phyloP scores from a whole-genome alignment of 2,113 vertebrate species.

The Gadus chalcogrammus region DNA sequence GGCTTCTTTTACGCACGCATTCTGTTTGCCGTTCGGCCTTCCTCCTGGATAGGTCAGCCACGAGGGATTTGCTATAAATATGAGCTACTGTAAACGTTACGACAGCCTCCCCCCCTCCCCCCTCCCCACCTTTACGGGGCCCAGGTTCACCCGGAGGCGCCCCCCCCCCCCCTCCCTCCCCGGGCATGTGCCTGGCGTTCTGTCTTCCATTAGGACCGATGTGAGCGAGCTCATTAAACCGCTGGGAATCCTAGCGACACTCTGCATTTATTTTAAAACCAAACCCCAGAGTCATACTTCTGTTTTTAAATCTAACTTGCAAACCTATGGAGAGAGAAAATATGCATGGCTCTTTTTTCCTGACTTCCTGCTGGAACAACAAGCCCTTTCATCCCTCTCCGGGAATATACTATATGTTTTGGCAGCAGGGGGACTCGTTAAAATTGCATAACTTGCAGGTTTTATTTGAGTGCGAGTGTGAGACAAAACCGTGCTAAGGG shows the following conservation, averaged over 20 bases:
- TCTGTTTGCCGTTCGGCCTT: no score
- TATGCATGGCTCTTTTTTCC: conserved; percentile 7
- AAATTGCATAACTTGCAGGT: conserved; percentile 25
- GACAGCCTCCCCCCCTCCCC: not conserved
- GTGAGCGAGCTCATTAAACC: not conserved
- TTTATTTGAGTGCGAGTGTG: conserved; percentile 37
- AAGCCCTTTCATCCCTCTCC: conserved; percentile 50
- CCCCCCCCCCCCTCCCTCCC: no score
- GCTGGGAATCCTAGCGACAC: not conserved
- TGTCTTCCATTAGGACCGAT: not conserved
- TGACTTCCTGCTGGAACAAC: conserved; percentile 41
- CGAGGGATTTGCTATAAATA: not conserved
- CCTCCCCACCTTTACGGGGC: not conserved
- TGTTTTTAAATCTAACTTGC: not conserved
- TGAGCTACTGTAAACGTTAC: not conserved
- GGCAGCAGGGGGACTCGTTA: conserved; percentile 25
- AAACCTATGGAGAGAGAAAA: conserved; percentile 33
- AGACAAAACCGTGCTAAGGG: conserved; percentile 22
- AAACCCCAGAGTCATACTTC: not conserved
- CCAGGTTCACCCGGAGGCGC: not conserved
- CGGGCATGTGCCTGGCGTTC: not conserved
- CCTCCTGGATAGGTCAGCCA: no score
- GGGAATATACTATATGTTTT: conserved; percentile 13
- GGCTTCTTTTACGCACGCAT: no score
- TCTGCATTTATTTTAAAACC: not conserved